A percentile compares a stretch with the other conserved stretches of the same genome.
These are phyloP conservation scores for Etia nguti DNA, from an alignment of 2,113 vertebrate genomes.

Conservation along the genomic window DNA sequence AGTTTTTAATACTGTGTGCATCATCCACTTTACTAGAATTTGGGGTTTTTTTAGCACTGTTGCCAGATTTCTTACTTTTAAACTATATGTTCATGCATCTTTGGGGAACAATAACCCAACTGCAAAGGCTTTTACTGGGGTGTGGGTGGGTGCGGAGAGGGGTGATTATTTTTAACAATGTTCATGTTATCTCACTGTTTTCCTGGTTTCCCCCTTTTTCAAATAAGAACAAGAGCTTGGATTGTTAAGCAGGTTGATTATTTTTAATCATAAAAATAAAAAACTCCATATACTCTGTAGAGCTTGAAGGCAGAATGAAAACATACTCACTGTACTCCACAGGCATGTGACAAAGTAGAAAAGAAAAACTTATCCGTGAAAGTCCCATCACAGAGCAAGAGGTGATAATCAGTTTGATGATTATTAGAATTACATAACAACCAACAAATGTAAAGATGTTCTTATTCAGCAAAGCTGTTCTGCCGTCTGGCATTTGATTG, in stretches of 20 bases:
- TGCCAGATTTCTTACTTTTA: neutral
- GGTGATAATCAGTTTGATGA: neutral
- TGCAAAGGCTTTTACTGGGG: neutral
- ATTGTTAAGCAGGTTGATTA: neutral
- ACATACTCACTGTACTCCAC: neutral
- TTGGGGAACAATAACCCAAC: neutral
- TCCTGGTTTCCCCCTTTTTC: neutral
- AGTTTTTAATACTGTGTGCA: neutral
- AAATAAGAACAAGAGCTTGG: neutral
- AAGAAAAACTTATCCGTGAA: neutral
- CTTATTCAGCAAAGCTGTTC: conserved; percentile 8
- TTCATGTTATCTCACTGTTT: neutral
- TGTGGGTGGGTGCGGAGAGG: neutral
- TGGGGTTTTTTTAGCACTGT: neutral
- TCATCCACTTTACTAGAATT: neutral
- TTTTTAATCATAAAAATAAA: neutral
- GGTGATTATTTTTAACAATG: neutral
- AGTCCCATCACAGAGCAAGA: neutral
- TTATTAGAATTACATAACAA: neutral
- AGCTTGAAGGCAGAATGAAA: neutral
- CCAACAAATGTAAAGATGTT: neutral
- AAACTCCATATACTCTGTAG: neutral
- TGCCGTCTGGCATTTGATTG: neutral
- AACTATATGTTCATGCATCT: neutral
- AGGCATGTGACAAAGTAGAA: neutral